Conservation (phyloP, 2,113 vertebrate genomes). For the Aphyosemion australe region DNA sequence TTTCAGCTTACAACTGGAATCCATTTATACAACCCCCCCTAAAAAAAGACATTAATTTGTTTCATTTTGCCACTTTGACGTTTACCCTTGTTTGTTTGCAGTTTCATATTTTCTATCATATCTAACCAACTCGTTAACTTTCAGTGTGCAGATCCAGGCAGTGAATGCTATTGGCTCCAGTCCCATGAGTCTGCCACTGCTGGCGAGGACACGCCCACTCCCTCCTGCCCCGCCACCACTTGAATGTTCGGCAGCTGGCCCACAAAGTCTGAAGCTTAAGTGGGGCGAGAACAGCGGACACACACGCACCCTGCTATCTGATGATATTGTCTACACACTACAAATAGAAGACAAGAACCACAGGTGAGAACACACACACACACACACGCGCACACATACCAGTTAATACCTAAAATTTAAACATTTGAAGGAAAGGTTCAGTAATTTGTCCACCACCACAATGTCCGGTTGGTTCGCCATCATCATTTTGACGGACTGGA, state of each 20-base stretch:
- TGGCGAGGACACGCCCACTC: conserved; percentile 88
- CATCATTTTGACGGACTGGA: no score
- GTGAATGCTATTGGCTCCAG: conserved; percentile 92
- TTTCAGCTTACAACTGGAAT: neutral
- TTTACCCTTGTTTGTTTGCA: neutral
- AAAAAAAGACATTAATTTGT: neutral
- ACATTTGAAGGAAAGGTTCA: no score
- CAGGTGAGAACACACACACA: conserved; percentile 76
- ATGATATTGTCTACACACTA: conserved; percentile 88
- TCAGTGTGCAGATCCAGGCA: conserved; percentile 89
- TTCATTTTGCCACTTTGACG: neutral
- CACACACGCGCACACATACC: neutral
- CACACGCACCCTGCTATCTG: conserved; percentile 78
- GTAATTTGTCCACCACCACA: no score
- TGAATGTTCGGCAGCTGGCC: conserved; percentile 91
- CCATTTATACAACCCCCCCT: neutral
- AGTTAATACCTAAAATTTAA: no score
- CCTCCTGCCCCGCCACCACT: conserved; percentile 92
- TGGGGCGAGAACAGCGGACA: conserved; percentile 89
- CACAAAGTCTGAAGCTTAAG: conserved; percentile 96
- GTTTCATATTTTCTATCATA: neutral
- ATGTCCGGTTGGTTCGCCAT: no score
- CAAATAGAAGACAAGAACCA: conserved; percentile 95
- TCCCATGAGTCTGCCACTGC: conserved; percentile 86
- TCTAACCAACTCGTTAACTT: neutral